Evolutionary conservation across 1,140 invertebrate species (phyloP), one percentile per base, ranked within the genome.

Genomic region (Liolophura sinensis): DNA sequence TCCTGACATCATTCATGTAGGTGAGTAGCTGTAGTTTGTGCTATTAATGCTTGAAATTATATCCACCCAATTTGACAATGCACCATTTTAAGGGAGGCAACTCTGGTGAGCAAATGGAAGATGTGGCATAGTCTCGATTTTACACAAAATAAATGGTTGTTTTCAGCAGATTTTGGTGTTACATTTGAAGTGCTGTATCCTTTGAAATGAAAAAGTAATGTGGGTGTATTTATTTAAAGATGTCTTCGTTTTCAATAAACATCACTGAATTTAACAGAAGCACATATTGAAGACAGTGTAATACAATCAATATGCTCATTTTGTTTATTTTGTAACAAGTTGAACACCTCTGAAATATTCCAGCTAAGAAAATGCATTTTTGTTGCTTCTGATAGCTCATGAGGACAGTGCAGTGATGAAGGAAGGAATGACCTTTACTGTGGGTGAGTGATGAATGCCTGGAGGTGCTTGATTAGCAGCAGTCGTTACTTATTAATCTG

Each of bases 391-490:
- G 69, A n/a, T 73, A 93, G 92, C 86, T 71, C 92, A 94, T 82
- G 72, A 88, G 55, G 87, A 87, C 74, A 85, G 88, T 14, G 92
- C 90, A n/a, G 74, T 84, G 46, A 97, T 97, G 95, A 74, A 88
- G 71, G 78, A 91, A 52, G 94, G 94, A 25, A 97, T 96, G 92
- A 93, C 92, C 1, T 97, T 98, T 79, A 97, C 95, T 0, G 93
- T 98, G 54, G 84, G 84, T 85, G 71, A 73, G 62, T 70, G 46
- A 40, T 40, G 31, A 40, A 40, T 40, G 31, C 31, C 31, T 40
- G 31, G 31, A 40, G 9, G 31, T 40, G 9, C 3, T 9, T 40
- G 31, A 40, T 40, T 40, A 40, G 31, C 31, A 40, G 31, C 31
- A 5, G 51, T 54, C 51, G 12, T 54, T n/a, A 20, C 51, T 20